Evolutionary conservation across 2,888 invertebrate species (phyloP).

Genomic region (Torymus tubicola): DNA sequence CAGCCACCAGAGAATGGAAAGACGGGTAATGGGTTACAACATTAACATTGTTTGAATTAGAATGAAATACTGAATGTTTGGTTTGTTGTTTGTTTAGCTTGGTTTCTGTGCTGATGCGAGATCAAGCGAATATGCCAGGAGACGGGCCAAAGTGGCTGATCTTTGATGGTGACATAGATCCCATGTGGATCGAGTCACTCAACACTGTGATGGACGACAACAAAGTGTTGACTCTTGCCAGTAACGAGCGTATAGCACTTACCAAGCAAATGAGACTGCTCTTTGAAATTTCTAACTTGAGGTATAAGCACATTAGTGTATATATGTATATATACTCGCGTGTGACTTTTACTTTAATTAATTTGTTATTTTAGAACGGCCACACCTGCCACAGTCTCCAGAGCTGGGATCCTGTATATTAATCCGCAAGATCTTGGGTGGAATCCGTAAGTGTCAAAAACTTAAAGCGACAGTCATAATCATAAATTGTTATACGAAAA

Average conservation of each 20-base stretch:
- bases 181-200: slow-evolving; percentile 98
- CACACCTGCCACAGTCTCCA: slow-evolving; percentile 96
- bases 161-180: slow-evolving; percentile 96
- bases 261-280: slow-evolving; percentile 92
- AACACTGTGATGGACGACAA: slow-evolving; percentile 99
- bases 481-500: not conserved
- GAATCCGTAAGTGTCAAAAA: slow-evolving; percentile 85
- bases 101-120: slow-evolving; percentile 94
- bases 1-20: slow-evolving; percentile 95
- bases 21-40: slow-evolving; percentile 77
- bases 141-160: slow-evolving; percentile 96
- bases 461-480: too few relatives aligned
- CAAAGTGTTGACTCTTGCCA: slow-evolving; percentile 93
- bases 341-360: not conserved
- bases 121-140: slow-evolving; percentile 92
- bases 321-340: not conserved
- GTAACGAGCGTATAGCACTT: slow-evolving; percentile 95
- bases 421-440: slow-evolving; percentile 96
- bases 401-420: slow-evolving; percentile 95
- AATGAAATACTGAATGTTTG: too few relatives aligned
- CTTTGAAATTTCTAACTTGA: slow-evolving; percentile 93
- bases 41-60: too few relatives aligned
- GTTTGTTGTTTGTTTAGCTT: slow-evolving; percentile 81
- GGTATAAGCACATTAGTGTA: slow-evolving; percentile 61
- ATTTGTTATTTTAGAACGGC: slow-evolving; percentile 81